Evolutionary conservation across 2,797 vertebrate species (phyloP), one percentile per base, ranked within the genome.

Genomic region (Hippocampus kuda): DNA sequence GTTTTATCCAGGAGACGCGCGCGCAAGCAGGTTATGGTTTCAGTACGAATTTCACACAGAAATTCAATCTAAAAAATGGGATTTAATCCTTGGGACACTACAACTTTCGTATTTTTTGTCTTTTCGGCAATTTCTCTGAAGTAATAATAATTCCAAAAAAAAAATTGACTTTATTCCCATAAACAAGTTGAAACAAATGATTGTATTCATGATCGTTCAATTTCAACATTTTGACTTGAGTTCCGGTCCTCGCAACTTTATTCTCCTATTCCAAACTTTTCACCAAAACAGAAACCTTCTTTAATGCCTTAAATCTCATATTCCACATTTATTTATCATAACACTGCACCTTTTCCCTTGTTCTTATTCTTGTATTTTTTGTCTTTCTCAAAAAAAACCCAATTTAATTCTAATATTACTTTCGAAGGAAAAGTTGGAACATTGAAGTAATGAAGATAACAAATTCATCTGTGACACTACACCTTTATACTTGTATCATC

Each of bases 1-100:
- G 59, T 67, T 86, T 85, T 77, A 82, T 83, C 77, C 73, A 27
- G 68, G 67, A 24, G 67, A 24, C 53, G 24, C n/a, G n/a, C 68
- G 44, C 75, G 75, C 80, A 81, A 70, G 76, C 67, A 65, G 65
- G 73, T 53, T 8, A 53, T 9, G 15, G 20, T 53, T 53, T n/a
- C 22, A n/a, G 22, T 20, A 51, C 5, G 6, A 51, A 16, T n/a
- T 53, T 53, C 22, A n/a, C 22, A n/a, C n/a, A 53, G 49, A 51
- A 53, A 53, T 48, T 48, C 3, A 51, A 22, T 22, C 6, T 51
- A 20, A 51, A 53, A 53, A 53, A 53, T 18, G 48, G 16, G 4
- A 49, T n/a, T 53, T n/a, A 53, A 53, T 10, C 22, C 51, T 11
- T n/a, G 2, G 22, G n/a, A n/a, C 51, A 53, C n/a, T n/a, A 11